Evolutionary conservation across 2,113 vertebrate genomes (phyloP).

Genomic region (Pleuronectes platessa): DNA sequence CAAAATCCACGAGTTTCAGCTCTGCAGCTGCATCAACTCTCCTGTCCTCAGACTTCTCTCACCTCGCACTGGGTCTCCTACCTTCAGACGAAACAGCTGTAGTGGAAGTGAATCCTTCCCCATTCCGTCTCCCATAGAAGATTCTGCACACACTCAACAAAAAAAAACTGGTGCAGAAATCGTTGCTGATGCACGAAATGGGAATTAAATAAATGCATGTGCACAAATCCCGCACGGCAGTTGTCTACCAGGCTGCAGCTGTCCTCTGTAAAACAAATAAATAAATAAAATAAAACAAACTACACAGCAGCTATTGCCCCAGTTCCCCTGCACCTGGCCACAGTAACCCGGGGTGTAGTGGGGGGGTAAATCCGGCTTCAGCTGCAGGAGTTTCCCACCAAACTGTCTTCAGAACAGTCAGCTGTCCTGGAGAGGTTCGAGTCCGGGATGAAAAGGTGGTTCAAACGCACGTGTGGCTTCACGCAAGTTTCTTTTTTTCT

Average conservation of each 20-base stretch:
- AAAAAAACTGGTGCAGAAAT: conserved; percentile 35
- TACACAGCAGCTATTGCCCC: conserved; percentile 51
- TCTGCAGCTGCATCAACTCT: conserved; percentile 18
- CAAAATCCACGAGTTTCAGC: conserved; percentile 34
- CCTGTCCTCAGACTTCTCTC: conserved; percentile 7
- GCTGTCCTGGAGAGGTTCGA: background rate
- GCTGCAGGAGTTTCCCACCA: conserved; percentile 22
- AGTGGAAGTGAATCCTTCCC: conserved; percentile 46
- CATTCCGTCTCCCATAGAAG: conserved; percentile 25
- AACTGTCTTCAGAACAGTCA: conserved; percentile 25
- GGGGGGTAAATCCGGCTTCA: conserved; percentile 9
- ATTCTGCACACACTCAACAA: background rate
- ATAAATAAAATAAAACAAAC: background rate
- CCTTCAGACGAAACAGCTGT: conserved; percentile 61
- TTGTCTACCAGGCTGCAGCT: conserved; percentile 62
- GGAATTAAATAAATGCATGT: conserved; percentile 20
- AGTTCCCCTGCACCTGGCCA: conserved; percentile 60
- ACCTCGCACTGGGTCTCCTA: conserved; percentile 48
- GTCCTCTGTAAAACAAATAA: conserved; percentile 51
- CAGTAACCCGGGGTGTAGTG: conserved; percentile 34
- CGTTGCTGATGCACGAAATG: conserved; percentile 6
- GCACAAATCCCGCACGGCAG: conserved; percentile 34
- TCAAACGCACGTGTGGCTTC: background rate
- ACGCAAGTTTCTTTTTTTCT: conserved; percentile 61
- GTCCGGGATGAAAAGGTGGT: background rate